These are phyloP conservation scores for Bos javanicus DNA, from an alignment of 2,113 vertebrate species.

Conservation along the genomic window DNA sequence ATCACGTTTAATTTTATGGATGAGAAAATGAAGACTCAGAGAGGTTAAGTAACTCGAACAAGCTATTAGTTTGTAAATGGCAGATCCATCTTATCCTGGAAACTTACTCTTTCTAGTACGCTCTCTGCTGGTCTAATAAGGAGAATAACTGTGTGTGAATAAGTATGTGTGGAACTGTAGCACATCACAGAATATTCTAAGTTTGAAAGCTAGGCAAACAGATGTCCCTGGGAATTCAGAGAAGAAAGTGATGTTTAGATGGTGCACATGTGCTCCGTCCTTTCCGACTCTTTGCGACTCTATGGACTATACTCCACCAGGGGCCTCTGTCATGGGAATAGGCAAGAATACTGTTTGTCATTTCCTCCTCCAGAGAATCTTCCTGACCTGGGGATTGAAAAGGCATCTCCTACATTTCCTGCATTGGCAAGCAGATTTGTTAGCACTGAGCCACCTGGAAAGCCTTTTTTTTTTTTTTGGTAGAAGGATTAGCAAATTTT, in stretches of 20 bases:
- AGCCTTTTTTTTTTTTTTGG: neutral
- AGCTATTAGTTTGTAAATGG: neutral
- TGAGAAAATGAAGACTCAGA: conserved; percentile 33
- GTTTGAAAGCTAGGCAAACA: neutral
- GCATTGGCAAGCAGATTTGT: neutral
- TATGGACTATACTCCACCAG: neutral
- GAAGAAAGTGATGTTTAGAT: neutral
- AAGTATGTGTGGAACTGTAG: neutral
- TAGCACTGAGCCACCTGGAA: neutral
- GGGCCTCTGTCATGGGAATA: neutral
- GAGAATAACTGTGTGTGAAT: neutral
- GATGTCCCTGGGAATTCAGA: neutral
- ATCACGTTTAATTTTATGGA: conserved; percentile 53
- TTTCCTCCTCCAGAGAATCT: neutral
- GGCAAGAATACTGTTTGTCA: neutral
- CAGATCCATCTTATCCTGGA: neutral
- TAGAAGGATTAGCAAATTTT: neutral
- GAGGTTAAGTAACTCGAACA: conserved; percentile 34
- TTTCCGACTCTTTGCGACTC: rapidly evolving
- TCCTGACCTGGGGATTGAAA: neutral
- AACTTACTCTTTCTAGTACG: neutral
- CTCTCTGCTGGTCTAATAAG: neutral
- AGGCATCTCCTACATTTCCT: neutral
- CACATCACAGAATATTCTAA: neutral
- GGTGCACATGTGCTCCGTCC: rapidly evolving